Evolutionary conservation across 2,797 vertebrate species (phyloP), one percentile per base, ranked within the genome.

Genomic region (Muscicapa striata): DNA sequence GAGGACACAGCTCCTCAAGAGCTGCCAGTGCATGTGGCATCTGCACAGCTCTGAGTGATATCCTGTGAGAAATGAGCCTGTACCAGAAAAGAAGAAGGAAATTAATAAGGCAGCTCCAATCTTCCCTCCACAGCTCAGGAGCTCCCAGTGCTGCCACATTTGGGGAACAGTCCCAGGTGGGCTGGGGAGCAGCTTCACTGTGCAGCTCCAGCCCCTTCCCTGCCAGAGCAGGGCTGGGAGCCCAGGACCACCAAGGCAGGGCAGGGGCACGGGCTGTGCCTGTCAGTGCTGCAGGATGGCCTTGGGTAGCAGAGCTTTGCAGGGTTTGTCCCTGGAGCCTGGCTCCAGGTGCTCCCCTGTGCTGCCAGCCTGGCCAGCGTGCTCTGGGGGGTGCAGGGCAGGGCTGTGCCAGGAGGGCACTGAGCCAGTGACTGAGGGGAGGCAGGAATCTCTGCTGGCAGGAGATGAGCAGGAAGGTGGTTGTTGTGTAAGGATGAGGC

Each of bases 211-310:
- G 38, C 29, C 51, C 36, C 73, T 15, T 67, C 43, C 45, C 62
- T 59, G 49, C 34, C 49, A 58, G 29, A 11, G 14, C 45, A 15
- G 63, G 55, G 41, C 46, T 2, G 61, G 62, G 27, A 32, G 12
- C 13, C 19, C 52, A 27, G 43, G 40, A 23, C 14, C 13, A 7
- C 14, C 1, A 41, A 30, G 21, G 36, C 66, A 30, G 20, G 24
- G 38, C 59, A 30, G 24, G 6, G 24, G 27, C 9, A 45, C 0
- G 0, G 10, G 41, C 64, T 43, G 66, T 11, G 10, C 46, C 38
- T 58, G 8, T 20, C 36, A 8, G 52, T 75, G 49, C 63, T 20
- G 51, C 38, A 19, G 82, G 11, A 13, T 12, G 45, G 18, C 26
- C 46, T 34, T 4, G 38, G 64, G 6, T 3, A 32, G 29, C 41